These are phyloP conservation scores for Leptobrachium ailaonicum DNA, from an alignment of 2,113 vertebrate genomes.

Conservation along the genomic window DNA sequence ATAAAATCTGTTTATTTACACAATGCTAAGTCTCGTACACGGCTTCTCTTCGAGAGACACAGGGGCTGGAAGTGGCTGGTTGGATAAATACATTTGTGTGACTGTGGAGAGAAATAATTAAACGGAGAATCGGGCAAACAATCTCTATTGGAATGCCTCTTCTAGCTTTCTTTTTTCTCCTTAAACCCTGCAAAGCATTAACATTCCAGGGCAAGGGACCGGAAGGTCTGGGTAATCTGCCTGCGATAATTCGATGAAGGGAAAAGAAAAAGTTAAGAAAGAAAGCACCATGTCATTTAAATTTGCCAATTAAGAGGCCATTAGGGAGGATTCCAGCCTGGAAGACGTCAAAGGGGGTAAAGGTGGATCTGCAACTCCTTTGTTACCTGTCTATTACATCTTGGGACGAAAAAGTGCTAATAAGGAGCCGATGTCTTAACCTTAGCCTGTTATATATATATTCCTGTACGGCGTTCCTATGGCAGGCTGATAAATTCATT, in stretches of 20 bases:
- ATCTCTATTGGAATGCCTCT: conserved; percentile 19
- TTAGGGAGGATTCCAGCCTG: not conserved
- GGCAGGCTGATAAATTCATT: not conserved
- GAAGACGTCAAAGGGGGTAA: not conserved
- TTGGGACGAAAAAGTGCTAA: not conserved
- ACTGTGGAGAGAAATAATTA: conserved; percentile 14
- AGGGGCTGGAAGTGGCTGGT: conserved; percentile 1
- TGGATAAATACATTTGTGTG: conserved; percentile 26
- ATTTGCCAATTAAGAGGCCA: conserved; percentile 4
- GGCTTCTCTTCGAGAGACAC: not conserved
- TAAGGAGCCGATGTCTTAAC: not conserved
- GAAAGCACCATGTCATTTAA: not conserved
- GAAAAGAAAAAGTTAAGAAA: not conserved
- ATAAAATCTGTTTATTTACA: conserved; percentile 9
- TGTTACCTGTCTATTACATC: conserved; percentile 1
- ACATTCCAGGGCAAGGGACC: conserved; percentile 29
- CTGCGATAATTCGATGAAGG: conserved; percentile 17
- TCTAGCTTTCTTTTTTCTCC: not conserved
- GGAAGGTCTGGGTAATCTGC: conserved; percentile 31
- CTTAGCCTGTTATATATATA: not conserved
- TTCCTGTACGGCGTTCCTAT: not conserved
- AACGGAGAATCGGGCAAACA: conserved; percentile 2
- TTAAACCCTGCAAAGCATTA: conserved; percentile 46
- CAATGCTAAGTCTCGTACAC: not conserved
- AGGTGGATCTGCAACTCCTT: not conserved